A percentile compares a stretch with the other conserved stretches of the same genome.
Evolutionary conservation across 2,888 invertebrate genomes (phyloP).

Genomic region (Troilus luridus): DNA sequence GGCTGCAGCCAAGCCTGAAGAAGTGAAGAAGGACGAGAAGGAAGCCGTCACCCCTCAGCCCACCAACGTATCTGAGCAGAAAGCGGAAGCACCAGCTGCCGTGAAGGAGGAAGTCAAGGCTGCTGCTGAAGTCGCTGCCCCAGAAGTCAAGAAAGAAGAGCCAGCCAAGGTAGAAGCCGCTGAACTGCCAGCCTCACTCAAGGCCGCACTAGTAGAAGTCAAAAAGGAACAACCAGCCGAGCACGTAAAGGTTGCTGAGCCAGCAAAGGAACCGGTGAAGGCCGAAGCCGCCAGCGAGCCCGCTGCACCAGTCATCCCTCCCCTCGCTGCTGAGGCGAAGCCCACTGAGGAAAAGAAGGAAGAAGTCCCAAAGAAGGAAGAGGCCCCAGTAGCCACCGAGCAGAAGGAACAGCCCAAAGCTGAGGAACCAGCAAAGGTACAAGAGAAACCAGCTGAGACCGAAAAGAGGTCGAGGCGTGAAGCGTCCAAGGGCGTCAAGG

Average conservation of each 20-base stretch:
- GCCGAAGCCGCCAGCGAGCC: constrained; percentile 62
- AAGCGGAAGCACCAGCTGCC: constrained; percentile 68
- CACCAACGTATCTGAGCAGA: constrained; percentile 66
- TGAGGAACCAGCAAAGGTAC: constrained; percentile 64
- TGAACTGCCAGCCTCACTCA: constrained; percentile 65
- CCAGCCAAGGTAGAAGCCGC: constrained; percentile 65
- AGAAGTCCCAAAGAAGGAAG: constrained; percentile 52
- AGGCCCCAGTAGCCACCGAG: constrained; percentile 57
- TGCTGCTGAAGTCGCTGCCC: neutral
- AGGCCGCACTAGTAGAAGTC: constrained; percentile 65
- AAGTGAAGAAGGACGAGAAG: constrained; percentile 62
- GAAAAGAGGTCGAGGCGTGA: constrained; percentile 63
- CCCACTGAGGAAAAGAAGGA: constrained; percentile 63
- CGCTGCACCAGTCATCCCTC: constrained; percentile 63
- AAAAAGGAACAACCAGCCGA: constrained; percentile 61
- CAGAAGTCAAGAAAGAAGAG: constrained; percentile 66
- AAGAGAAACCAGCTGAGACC: constrained; percentile 59
- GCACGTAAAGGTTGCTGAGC: constrained; percentile 43
- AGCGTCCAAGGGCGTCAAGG: constrained; percentile 63
- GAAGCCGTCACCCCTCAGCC: constrained; percentile 59
- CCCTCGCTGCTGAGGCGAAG: constrained; percentile 48
- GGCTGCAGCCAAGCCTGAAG: constrained; percentile 53
- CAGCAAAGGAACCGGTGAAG: constrained; percentile 64
- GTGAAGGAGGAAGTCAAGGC: constrained; percentile 64
- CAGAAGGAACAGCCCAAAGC: constrained; percentile 64